Conservation (phyloP, 92 coral and sea anemone genomes). For the Umimayanthus kanabou region DNA sequence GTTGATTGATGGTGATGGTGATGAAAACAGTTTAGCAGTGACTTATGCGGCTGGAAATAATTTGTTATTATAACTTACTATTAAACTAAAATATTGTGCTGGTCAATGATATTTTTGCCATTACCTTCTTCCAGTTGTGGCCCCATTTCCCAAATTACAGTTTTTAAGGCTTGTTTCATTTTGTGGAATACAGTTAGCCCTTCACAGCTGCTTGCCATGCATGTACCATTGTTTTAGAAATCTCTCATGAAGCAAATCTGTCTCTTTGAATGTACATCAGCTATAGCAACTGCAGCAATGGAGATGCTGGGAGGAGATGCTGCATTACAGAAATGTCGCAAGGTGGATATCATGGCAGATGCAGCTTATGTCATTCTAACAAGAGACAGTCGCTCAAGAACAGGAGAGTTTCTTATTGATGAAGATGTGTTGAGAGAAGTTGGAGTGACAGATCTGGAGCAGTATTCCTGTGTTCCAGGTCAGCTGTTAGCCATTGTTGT, state of each 20-base stretch:
- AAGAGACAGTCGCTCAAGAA: slow-evolving; percentile 89
- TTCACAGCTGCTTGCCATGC: too few relatives aligned
- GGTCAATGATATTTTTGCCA: too few relatives aligned
- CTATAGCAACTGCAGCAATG: slow-evolving; percentile 95
- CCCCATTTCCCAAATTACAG: too few relatives aligned
- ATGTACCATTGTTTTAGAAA: too few relatives aligned
- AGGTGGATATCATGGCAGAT: slow-evolving; percentile 90
- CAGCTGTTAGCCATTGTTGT: neutral
- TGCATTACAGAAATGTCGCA: slow-evolving; percentile 74
- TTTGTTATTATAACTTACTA: too few relatives aligned
- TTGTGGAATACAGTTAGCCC: too few relatives aligned
- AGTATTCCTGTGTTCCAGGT: slow-evolving; percentile 92
- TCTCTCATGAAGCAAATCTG: neutral
- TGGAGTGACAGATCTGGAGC: slow-evolving; percentile 84
- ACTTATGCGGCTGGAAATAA: too few relatives aligned
- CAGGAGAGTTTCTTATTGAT: slow-evolving; percentile 94
- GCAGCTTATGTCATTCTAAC: slow-evolving; percentile 93
- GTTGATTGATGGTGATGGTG: too few relatives aligned
- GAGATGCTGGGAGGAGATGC: slow-evolving; percentile 86
- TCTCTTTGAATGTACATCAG: slow-evolving; percentile 18
- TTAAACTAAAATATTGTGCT: too few relatives aligned
- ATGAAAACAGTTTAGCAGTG: too few relatives aligned
- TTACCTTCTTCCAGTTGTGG: too few relatives aligned
- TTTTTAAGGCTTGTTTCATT: too few relatives aligned
- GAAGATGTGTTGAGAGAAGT: slow-evolving; percentile 89